Conservation (phyloP, 2,888 invertebrate species). For the Plebejus argus region DNA sequence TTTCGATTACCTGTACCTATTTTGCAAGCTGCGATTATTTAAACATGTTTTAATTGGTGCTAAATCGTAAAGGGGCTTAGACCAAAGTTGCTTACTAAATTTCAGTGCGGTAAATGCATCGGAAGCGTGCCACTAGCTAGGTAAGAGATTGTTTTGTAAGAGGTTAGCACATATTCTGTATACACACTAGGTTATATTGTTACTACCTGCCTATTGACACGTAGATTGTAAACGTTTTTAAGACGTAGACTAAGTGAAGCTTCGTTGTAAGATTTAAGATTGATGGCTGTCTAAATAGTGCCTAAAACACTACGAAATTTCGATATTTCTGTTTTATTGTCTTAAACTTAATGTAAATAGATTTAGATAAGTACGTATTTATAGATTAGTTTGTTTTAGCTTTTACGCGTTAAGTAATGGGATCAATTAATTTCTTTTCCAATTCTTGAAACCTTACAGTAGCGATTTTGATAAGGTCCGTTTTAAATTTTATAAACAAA, state of each 20-base stretch:
- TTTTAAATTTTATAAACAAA: conserved; percentile 32
- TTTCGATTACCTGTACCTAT: background rate
- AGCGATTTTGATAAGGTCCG: conserved; percentile 19
- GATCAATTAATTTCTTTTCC: conserved; percentile 68
- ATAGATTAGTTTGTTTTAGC: conserved; percentile 49
- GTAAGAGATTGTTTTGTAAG: conserved; percentile 36
- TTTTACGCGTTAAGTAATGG: conserved; percentile 66
- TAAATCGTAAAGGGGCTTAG: conserved; percentile 27
- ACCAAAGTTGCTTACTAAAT: background rate
- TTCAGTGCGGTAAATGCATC: conserved; percentile 20
- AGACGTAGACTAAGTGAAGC: conserved; percentile 67
- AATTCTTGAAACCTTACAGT: conserved; percentile 43
- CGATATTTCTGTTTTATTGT: conserved; percentile 77
- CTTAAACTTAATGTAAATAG: conserved; percentile 57
- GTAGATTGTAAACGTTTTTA: conserved; percentile 73
- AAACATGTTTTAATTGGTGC: conserved; percentile 25
- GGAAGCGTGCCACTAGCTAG: background rate
- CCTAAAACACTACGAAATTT: conserved; percentile 80
- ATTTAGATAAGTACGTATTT: conserved; percentile 22
- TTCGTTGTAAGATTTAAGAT: conserved; percentile 77
- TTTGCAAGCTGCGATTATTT: background rate
- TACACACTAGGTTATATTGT: conserved; percentile 67
- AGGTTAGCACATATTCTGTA: conserved; percentile 51
- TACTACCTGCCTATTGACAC: conserved; percentile 79
- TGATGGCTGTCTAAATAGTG: conserved; percentile 82